Evolutionary conservation across 2,797 vertebrate genomes (phyloP).

Genomic region (Pangasius mekongensis): DNA sequence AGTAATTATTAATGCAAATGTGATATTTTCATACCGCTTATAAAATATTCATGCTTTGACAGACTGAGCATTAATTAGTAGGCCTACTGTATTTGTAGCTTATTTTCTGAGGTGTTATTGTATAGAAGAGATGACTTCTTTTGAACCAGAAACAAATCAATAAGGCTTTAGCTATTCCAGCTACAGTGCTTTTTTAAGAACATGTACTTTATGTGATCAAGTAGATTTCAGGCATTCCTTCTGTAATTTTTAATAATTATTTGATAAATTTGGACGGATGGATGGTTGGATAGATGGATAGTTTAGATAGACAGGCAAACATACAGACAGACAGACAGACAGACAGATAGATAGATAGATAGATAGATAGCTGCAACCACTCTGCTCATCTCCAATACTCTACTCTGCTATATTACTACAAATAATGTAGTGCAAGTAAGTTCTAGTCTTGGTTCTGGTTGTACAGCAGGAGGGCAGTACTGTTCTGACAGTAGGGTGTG

Average conservation of each 20-base stretch:
- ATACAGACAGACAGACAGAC: background rate
- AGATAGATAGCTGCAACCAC: background rate
- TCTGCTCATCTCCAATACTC: background rate
- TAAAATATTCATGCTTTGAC: constrained; percentile 67
- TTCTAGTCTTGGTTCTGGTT: background rate
- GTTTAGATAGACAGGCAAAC: background rate
- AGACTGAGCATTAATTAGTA: constrained; percentile 64
- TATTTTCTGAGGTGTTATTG: constrained; percentile 32
- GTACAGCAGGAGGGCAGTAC: background rate
- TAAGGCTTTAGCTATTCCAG: background rate
- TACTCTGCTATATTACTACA: background rate
- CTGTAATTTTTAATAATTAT: background rate
- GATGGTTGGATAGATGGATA: background rate
- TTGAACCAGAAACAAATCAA: background rate
- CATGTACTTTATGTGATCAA: background rate
- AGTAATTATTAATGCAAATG: constrained; percentile 73
- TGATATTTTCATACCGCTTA: constrained; percentile 70
- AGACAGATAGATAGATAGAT: background rate
- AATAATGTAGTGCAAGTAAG: background rate
- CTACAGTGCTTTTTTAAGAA: background rate
- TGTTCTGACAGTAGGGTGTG: background rate
- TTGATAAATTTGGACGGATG: background rate
- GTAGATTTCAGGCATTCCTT: background rate
- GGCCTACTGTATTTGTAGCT: constrained; percentile 39
- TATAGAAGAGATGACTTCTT: background rate